Conservation (phyloP, 2,797 vertebrate species). For the Phataginus tricuspis region DNA sequence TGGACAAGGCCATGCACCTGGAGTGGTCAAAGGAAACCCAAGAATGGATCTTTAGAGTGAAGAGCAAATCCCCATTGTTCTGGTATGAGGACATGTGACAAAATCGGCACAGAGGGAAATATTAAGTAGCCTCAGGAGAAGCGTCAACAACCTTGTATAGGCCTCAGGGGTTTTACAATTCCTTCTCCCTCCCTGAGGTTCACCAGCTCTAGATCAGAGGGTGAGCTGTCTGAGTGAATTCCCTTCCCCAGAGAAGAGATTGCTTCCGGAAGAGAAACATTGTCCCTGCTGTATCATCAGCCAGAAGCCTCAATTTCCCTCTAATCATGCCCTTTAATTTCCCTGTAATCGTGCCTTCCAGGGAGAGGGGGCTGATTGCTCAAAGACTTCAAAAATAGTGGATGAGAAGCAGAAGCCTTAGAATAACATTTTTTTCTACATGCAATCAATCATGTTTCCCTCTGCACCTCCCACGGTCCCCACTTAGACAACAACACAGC, state of each 20-base stretch:
- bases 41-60: neutral
- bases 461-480: neutral
- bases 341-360: neutral
- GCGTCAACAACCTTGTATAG: neutral
- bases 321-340: neutral
- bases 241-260: neutral
- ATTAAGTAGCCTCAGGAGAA: neutral
- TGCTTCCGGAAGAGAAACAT: neutral
- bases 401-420: conserved; percentile 8
- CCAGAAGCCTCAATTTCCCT: neutral
- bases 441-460: neutral
- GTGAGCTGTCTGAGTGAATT: neutral
- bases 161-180: neutral
- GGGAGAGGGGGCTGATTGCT: neutral
- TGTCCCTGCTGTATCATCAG: neutral
- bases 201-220: neutral
- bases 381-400: conserved; percentile 1
- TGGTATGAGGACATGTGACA: neutral
- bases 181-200: neutral
- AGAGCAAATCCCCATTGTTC: neutral
- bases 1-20: neutral
- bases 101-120: neutral
- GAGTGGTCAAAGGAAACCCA: neutral
- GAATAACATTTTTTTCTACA: conserved; percentile 19
- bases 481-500: neutral